A percentile compares a stretch with the other conserved stretches of the same genome.
phyloP scores from a whole-genome alignment of 2,113 vertebrate genomes.

The Grus americana region DNA sequence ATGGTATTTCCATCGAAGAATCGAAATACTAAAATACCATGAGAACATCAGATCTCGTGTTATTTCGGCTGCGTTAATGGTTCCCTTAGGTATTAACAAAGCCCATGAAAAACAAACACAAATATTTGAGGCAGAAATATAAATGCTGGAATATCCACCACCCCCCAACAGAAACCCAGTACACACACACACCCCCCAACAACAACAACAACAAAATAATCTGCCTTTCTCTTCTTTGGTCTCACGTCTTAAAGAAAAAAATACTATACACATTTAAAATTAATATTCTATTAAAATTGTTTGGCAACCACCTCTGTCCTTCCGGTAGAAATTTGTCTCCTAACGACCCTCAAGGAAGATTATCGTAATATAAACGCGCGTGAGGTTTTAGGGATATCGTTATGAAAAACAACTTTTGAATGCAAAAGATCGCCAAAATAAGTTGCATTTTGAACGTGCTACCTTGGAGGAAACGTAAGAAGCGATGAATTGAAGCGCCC shows the following conservation, averaged over 20 bases:
- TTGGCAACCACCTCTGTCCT: not conserved
- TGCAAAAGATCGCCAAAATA: not conserved
- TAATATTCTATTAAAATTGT: not conserved
- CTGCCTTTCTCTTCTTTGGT: not conserved
- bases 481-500: not conserved
- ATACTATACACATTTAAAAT: not conserved
- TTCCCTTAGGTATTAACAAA: conserved; percentile 66
- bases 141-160: not conserved
- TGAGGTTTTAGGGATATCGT: not conserved
- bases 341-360: not conserved
- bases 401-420: not conserved
- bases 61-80: conserved; percentile 57
- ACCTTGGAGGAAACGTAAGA: not conserved
- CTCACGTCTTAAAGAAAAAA: not conserved
- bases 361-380: not conserved
- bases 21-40: conserved; percentile 44
- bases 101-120: conserved; percentile 64
- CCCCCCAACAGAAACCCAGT: not conserved
- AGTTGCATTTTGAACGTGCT: not conserved
- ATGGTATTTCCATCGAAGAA: conserved; percentile 35
- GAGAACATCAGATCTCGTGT: conserved; percentile 64
- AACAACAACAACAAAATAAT: too few relatives aligned
- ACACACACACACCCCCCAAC: too few relatives aligned
- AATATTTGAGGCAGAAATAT: conserved; percentile 50
- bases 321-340: not conserved